These are phyloP conservation scores for Sinodicranocentrus sp. DNA, from an alignment of 2,888 invertebrate species.

Conservation along the genomic window DNA sequence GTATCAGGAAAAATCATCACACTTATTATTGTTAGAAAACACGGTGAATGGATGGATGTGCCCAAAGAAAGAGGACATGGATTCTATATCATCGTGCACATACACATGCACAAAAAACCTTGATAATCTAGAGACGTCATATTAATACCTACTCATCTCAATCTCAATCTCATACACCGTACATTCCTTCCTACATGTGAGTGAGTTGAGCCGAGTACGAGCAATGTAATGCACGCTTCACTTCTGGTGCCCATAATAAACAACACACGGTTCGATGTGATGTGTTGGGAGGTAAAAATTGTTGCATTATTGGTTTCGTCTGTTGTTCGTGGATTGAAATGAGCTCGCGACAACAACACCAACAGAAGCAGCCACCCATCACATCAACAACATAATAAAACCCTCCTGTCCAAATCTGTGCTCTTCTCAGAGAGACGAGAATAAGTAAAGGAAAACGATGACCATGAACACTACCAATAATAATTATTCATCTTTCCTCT, in stretches of 20 bases:
- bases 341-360: constrained; percentile 24
- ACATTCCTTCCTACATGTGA: constrained; percentile 27
- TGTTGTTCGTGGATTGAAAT: constrained; percentile 2
- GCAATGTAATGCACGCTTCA: neutral
- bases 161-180: constrained; percentile 21
- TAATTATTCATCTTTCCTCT: neutral
- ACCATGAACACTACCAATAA: neutral
- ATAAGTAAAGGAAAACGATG: neutral
- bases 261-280: constrained; percentile 25
- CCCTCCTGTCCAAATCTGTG: neutral
- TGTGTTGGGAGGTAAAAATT: constrained; percentile 13
- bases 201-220: neutral
- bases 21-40: constrained; percentile 43
- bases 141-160: constrained; percentile 62
- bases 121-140: constrained; percentile 55
- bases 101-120: constrained; percentile 38
- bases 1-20: constrained; percentile 40
- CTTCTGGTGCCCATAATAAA: constrained; percentile 27
- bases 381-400: constrained; percentile 15
- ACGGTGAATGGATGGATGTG: constrained; percentile 21
- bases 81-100: constrained; percentile 9
- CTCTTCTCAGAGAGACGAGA: neutral
- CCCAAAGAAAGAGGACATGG: constrained; percentile 33
- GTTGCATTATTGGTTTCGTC: constrained; percentile 14
- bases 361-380: constrained; percentile 35